These are phyloP conservation scores for Acrocephalus kingi DNA, from an alignment of 2,113 vertebrate species.

Conservation along the genomic window DNA sequence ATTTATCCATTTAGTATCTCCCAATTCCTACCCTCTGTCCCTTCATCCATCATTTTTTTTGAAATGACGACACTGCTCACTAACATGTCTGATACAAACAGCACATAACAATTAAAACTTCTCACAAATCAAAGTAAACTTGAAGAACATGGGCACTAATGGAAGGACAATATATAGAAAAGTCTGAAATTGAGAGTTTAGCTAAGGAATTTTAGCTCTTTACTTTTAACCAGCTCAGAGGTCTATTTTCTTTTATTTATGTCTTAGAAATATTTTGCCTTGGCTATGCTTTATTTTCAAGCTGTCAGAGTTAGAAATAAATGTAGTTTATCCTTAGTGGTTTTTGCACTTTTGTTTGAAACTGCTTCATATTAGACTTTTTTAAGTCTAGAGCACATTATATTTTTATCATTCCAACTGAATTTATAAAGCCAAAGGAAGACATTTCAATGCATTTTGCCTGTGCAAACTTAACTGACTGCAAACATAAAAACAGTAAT, in stretches of 20 bases:
- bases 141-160: slow-evolving; percentile 26
- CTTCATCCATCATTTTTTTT: slow-evolving; percentile 33
- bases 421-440: slow-evolving; percentile 60
- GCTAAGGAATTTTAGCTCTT: not conserved
- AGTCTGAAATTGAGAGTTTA: slow-evolving; percentile 12
- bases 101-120: not conserved
- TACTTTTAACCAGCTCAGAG: slow-evolving; percentile 21
- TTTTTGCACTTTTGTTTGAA: slow-evolving; percentile 60
- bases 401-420: slow-evolving; percentile 49
- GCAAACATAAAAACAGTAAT: slow-evolving; percentile 12
- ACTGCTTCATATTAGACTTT: slow-evolving; percentile 58
- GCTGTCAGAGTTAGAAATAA: slow-evolving; percentile 53
- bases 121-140: slow-evolving; percentile 13
- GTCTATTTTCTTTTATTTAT: slow-evolving; percentile 41
- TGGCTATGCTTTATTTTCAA: slow-evolving; percentile 18
- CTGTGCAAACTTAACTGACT: slow-evolving; percentile 23
- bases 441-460: slow-evolving; percentile 17
- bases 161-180: slow-evolving; percentile 43
- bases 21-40: not conserved
- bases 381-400: slow-evolving; percentile 40
- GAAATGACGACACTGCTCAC: slow-evolving; percentile 11
- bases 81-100: slow-evolving; percentile 28
- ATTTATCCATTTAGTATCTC: slow-evolving; percentile 3
- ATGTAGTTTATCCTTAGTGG: slow-evolving; percentile 23
- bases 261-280: slow-evolving; percentile 26